A percentile compares a stretch with the other conserved stretches of the same genome.
Evolutionary conservation across 2,113 vertebrate species (phyloP).

Genomic region (cattle (Bos taurus)): DNA sequence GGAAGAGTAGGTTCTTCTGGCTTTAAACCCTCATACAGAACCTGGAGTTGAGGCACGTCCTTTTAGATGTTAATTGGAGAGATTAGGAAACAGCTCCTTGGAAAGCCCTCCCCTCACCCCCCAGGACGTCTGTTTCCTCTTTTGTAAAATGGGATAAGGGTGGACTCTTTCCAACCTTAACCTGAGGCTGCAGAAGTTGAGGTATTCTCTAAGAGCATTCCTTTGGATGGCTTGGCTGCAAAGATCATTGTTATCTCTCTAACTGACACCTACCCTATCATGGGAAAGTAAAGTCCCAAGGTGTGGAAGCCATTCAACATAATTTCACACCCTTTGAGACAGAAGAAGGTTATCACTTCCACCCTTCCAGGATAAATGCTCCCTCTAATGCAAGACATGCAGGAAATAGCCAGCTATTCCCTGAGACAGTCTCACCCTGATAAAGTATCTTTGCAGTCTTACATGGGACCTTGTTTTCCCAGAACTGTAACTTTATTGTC

Average conservation of each 20-base stretch:
- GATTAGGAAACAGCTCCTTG: not conserved
- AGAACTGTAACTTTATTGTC: not conserved
- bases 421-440: not conserved
- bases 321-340: conserved; percentile 35
- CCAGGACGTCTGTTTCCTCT: not conserved
- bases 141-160: not conserved
- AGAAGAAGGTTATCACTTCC: conserved; percentile 43
- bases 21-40: not conserved
- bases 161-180: not conserved
- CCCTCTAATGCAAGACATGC: not conserved
- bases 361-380: not conserved
- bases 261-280: conserved; percentile 4
- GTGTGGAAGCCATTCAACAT: conserved; percentile 7
- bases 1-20: not conserved
- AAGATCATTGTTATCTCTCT: not conserved
- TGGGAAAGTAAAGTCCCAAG: conserved; percentile 19
- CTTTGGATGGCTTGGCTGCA: not conserved
- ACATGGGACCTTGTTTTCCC: not conserved
- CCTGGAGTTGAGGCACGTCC: not conserved
- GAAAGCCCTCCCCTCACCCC: no score
- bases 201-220: conserved; percentile 37
- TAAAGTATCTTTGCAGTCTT: not conserved
- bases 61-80: not conserved
- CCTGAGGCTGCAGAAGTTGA: not conserved
- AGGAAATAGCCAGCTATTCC: not conserved